A percentile compares a stretch with the other conserved stretches of the same genome.
Evolutionary conservation across 2,888 invertebrate genomes (phyloP).

Genomic region (Pocota personata): DNA sequence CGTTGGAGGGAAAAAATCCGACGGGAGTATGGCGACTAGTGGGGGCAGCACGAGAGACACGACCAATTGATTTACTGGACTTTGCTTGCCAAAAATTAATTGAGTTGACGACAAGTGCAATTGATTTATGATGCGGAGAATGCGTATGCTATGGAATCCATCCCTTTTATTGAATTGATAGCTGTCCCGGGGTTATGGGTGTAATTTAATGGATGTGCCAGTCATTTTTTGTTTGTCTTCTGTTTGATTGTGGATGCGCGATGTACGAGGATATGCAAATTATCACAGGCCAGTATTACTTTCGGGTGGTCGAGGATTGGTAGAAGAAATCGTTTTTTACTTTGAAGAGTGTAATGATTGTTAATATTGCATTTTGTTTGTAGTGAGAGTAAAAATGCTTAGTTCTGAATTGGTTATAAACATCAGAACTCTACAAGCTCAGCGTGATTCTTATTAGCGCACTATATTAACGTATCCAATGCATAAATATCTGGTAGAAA

Average conservation of each 20-base stretch:
- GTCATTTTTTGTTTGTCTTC: constrained; percentile 25
- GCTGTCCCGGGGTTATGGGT: constrained; percentile 52
- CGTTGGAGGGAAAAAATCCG: constrained; percentile 10
- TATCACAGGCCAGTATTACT: neutral
- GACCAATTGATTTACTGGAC: constrained; percentile 81
- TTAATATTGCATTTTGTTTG: too few species aligned
- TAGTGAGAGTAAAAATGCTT: too few species aligned
- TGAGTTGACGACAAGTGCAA: constrained; percentile 83
- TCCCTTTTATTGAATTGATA: constrained; percentile 70
- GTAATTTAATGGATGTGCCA: constrained; percentile 68
- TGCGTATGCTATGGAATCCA: constrained; percentile 68
- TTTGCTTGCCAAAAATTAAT: constrained; percentile 83
- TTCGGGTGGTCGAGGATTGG: too few species aligned
- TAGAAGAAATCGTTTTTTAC: too few species aligned
- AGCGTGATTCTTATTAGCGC: too few species aligned
- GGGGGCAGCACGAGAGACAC: constrained; percentile 44
- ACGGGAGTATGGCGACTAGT: constrained; percentile 11
- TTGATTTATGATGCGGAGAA: constrained; percentile 80
- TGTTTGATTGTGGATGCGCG: neutral
- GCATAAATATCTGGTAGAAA: too few species aligned
- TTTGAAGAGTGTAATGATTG: too few species aligned
- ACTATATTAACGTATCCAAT: too few species aligned
- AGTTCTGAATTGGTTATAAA: too few species aligned
- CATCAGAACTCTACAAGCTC: too few species aligned
- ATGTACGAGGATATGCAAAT: constrained; percentile 40